Evolutionary conservation across 2,113 vertebrate genomes (phyloP).

Genomic region (Lampris megalopsis): DNA sequence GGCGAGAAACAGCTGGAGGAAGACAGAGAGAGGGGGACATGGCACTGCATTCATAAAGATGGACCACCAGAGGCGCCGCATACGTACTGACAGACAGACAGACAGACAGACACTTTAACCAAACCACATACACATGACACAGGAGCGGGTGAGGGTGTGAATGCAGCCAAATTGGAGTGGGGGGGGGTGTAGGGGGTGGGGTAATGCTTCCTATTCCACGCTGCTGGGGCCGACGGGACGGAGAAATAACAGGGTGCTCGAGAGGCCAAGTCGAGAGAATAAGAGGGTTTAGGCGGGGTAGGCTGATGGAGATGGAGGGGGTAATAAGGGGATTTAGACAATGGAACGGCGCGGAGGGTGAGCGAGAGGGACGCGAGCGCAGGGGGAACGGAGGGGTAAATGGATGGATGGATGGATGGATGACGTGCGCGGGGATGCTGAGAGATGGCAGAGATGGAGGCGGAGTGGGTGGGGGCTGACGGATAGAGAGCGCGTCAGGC

Average conservation of each 20-base stretch:
- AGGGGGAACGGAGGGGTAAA: too few relatives aligned
- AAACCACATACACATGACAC: not conserved
- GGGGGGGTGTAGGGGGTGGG: too few relatives aligned
- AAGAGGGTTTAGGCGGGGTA: slow-evolving; percentile 67
- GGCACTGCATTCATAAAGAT: slow-evolving; percentile 2
- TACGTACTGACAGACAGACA: not conserved
- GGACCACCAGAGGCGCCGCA: not conserved
- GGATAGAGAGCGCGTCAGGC: too few relatives aligned
- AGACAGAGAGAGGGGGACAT: slow-evolving; percentile 14
- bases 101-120: slow-evolving; percentile 2
- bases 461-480: too few relatives aligned
- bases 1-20: slow-evolving; percentile 28
- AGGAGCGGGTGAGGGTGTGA: slow-evolving; percentile 51
- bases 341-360: too few relatives aligned
- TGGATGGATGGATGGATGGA: too few relatives aligned
- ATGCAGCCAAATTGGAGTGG: slow-evolving; percentile 63
- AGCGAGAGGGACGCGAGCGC: too few relatives aligned
- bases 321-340: too few relatives aligned
- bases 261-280: slow-evolving; percentile 51
- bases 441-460: too few relatives aligned
- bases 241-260: slow-evolving; percentile 61
- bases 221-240: slow-evolving; percentile 31
- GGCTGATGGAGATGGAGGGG: slow-evolving; percentile 64
- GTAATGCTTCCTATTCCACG: slow-evolving; percentile 58
- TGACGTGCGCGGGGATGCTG: too few relatives aligned